Percentiles rank a stretch among this genome's conserved stretches.
Evolutionary conservation across 2,113 vertebrate genomes (phyloP).

Genomic region (Arizona elegans): DNA sequence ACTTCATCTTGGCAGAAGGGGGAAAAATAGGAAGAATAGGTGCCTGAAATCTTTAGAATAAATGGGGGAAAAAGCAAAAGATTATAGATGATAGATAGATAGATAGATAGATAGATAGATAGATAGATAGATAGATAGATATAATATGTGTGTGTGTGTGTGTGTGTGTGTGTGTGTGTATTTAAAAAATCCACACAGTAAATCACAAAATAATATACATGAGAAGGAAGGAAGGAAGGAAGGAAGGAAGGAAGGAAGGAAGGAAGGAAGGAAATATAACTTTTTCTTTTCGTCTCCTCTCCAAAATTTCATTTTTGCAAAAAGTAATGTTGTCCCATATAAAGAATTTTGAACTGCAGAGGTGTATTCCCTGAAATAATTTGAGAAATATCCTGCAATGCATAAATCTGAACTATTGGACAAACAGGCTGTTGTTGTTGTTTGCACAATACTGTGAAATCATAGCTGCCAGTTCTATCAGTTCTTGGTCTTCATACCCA

Average conservation of each 20-base stretch:
- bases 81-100: not conserved
- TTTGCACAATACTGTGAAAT: not conserved
- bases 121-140: no score
- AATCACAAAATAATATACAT: slow-evolving; percentile 15
- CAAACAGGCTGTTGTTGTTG: slow-evolving; percentile 62
- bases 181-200: not conserved
- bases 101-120: no score
- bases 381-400: slow-evolving; percentile 62
- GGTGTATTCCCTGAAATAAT: slow-evolving; percentile 66
- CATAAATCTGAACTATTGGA: slow-evolving; percentile 78
- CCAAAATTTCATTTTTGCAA: slow-evolving; percentile 27
- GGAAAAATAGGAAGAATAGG: not conserved
- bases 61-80: not conserved
- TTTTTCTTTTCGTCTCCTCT: slow-evolving; percentile 23
- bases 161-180: not conserved
- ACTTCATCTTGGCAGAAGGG: not conserved
- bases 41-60: not conserved
- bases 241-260: not conserved
- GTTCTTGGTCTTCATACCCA: not conserved
- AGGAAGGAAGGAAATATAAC: not conserved
- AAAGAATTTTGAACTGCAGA: slow-evolving; percentile 53
- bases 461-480: not conserved
- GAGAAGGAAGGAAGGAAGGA: not conserved
- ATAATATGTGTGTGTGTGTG: not conserved
- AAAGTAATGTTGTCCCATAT: slow-evolving; percentile 28